Conservation (phyloP, 1,140 invertebrate genomes). For the Parapsyche elsis region DNA sequence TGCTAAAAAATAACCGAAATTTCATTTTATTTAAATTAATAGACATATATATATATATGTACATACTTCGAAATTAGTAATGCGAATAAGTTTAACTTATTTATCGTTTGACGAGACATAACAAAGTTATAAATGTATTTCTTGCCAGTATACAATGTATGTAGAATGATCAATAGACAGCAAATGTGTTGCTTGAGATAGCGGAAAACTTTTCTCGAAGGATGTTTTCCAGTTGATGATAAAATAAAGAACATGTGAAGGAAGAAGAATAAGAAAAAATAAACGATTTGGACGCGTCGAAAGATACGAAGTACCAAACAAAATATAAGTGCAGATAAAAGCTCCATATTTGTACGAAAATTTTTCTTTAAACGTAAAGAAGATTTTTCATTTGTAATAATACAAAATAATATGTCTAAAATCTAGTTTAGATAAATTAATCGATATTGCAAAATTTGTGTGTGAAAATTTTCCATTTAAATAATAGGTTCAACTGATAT, state of each 20-base stretch:
- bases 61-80: background rate
- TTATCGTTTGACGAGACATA: background rate
- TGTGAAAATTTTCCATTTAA: no score
- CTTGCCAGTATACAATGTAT: background rate
- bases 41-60: background rate
- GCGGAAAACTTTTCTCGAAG: background rate
- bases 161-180: background rate
- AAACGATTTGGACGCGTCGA: no score
- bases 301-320: no score
- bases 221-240: constrained; percentile 11
- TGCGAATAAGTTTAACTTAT: no score
- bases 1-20: constrained; percentile 73
- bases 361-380: no score
- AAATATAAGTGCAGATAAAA: no score
- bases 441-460: no score
- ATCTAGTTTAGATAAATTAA: no score
- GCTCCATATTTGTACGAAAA: no score
- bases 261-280: background rate
- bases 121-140: constrained; percentile 13
- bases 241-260: constrained; percentile 14
- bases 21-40: background rate
- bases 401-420: no score
- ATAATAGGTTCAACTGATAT: no score
- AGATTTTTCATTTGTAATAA: no score
- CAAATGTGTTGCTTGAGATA: constrained; percentile 17